Evolutionary conservation across 2,888 invertebrate genomes (phyloP), one percentile per base, ranked within the genome.

Genomic region (Lycophotia porphyrea): DNA sequence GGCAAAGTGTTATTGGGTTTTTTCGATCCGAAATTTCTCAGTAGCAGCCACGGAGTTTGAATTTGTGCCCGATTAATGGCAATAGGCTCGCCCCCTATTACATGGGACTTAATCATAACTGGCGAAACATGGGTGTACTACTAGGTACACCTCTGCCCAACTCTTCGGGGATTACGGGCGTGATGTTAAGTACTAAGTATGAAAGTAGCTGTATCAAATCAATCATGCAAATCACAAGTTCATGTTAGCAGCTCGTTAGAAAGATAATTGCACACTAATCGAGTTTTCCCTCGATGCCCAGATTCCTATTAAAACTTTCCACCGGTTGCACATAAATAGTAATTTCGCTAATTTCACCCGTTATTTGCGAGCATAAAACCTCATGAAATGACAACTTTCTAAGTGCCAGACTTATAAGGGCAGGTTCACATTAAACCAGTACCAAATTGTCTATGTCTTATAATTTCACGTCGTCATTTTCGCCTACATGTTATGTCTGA

Each of bases 261-360:
- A 82, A 72, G 55, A 52, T 82, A 82, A 85, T 86, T 86, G 47
- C 71, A 55, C 44, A 71, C 27, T 60, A 65, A 55, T 70, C 27
- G 58, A 55, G 63, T 67, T 86, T 84, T 78, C 71, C 72, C 58
- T 78, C 66, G 15, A 82, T 72, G 71, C 82, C 71, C 27, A 36
- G 86, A 65, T 70, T 63, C 4, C 27, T 49, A 76, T 71, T 76
- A 71, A 75, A 85, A 85, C 86, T 86, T 83, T 78, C 84, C 64
- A 78, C 47, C 5, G 27, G 63, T 44, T 63, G 68, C 55, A 69
- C 60, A n/a, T 68, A 47, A 47, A 42, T 27, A 80, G n/a, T 39
- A 49, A 61, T 66, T 69, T 42, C 3, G 61, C 34, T 58, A 68
- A 68, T 36, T 55, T 67, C 67, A 42, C n/a, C 67, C 27, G 68